These are phyloP conservation scores for Lasioglossum villosulum DNA, from an alignment of 2,888 invertebrate genomes.

Conservation along the genomic window DNA sequence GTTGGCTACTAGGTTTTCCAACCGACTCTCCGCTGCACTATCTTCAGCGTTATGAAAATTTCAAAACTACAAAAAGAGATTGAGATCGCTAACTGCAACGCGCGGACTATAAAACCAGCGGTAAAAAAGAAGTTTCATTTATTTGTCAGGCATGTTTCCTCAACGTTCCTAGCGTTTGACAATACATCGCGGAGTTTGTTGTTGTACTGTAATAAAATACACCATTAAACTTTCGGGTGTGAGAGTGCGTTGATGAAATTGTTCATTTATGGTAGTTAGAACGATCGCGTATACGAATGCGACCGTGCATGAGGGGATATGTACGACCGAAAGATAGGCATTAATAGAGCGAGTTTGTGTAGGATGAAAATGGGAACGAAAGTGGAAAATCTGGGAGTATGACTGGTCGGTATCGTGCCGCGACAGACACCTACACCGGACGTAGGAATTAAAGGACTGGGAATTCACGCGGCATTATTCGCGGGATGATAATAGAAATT, in stretches of 20 bases:
- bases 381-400: conserved; percentile 63
- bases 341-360: not conserved
- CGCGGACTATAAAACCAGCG: not conserved
- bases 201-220: not conserved
- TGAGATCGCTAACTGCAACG: not conserved
- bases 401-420: conserved; percentile 68
- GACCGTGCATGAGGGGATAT: not conserved
- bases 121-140: not conserved
- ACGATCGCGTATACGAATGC: not conserved
- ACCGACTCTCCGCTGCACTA: not conserved
- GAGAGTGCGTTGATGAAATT: not conserved
- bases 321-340: not conserved
- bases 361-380: conserved; percentile 48
- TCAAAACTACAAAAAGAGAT: not conserved
- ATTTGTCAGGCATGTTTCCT: not conserved
- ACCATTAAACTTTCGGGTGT: not conserved
- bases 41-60: not conserved
- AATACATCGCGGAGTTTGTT: not conserved
- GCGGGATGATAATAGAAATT: conserved; percentile 67
- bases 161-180: not conserved
- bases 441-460: conserved; percentile 71
- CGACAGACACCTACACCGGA: conserved; percentile 68
- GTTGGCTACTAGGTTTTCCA: not conserved
- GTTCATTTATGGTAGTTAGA: not conserved
- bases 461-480: conserved; percentile 69